phyloP scores from a whole-genome alignment of 2,888 invertebrate genomes.

The Sminthurinus aureus region DNA sequence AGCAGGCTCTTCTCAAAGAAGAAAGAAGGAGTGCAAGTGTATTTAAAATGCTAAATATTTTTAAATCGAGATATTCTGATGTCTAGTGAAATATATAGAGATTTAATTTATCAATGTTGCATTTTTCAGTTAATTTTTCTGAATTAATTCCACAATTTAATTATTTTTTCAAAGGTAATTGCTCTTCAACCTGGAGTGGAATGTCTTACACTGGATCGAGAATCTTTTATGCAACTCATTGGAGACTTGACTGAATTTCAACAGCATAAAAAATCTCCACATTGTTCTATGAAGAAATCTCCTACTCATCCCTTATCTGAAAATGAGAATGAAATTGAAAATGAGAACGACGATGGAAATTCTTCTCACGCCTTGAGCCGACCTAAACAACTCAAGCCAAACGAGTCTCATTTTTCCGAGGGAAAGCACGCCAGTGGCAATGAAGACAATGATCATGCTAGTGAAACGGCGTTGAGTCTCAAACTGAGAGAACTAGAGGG shows the following conservation, averaged over 20 bases:
- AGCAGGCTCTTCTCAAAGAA: conserved; percentile 84
- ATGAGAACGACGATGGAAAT: background rate
- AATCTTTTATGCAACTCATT: conserved; percentile 85
- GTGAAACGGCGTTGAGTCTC: background rate
- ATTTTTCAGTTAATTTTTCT: too few relatives aligned
- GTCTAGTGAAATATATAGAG: too few relatives aligned
- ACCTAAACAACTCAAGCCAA: background rate
- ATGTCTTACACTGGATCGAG: conserved; percentile 80
- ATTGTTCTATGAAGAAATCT: too few relatives aligned
- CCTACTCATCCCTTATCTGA: background rate
- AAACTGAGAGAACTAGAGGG: background rate
- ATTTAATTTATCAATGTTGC: too few relatives aligned
- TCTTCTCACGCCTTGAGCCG: background rate
- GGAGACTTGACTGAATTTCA: conserved; percentile 80
- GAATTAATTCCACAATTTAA: too few relatives aligned
- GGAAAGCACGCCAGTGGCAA: too few relatives aligned
- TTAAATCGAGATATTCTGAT: too few relatives aligned
- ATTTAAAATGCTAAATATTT: too few relatives aligned
- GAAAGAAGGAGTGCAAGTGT: conserved; percentile 73
- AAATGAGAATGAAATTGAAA: conserved; percentile 5
- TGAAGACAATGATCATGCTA: background rate
- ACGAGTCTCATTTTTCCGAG: background rate
- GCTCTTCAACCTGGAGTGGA: conserved; percentile 67
- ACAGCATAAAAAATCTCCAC: conserved; percentile 48
- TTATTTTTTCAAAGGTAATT: too few relatives aligned